phyloP scores from a whole-genome alignment of 2,113 vertebrate genomes.

The Camelus dromedarius region DNA sequence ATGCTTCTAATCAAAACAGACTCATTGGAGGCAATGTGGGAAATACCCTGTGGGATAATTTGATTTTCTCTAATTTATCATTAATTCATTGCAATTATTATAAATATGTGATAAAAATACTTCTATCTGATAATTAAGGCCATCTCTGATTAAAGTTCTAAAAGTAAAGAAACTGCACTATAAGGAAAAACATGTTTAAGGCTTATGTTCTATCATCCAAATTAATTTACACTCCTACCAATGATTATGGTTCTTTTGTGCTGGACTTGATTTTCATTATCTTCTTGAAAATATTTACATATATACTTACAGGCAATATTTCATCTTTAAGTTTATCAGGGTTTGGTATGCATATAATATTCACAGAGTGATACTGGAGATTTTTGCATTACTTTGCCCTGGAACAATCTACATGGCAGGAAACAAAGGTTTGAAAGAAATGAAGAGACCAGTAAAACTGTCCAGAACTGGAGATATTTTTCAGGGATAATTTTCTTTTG shows the following conservation, averaged over 20 bases:
- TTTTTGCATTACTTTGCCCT: background rate
- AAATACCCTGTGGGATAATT: background rate
- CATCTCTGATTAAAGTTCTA: background rate
- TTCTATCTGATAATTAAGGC: background rate
- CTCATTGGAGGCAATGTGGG: background rate
- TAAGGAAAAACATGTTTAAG: background rate
- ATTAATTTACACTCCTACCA: background rate
- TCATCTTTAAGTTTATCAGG: background rate
- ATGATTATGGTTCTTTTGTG: background rate
- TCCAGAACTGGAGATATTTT: background rate
- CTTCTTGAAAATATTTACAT: background rate
- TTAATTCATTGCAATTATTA: conserved; percentile 14
- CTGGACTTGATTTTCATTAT: background rate
- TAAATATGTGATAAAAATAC: background rate
- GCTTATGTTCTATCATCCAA: background rate
- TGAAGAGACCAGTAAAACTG: background rate
- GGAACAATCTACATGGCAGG: background rate
- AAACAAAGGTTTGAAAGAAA: background rate
- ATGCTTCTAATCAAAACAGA: conserved; percentile 11
- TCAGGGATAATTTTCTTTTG: background rate
- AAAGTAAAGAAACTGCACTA: background rate
- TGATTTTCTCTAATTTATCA: background rate
- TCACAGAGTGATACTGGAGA: background rate
- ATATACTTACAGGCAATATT: background rate
- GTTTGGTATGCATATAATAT: background rate